Evolutionary conservation across 2,888 invertebrate species (phyloP), one percentile per base, ranked within the genome.

Genomic region (Cyclophora punctaria): DNA sequence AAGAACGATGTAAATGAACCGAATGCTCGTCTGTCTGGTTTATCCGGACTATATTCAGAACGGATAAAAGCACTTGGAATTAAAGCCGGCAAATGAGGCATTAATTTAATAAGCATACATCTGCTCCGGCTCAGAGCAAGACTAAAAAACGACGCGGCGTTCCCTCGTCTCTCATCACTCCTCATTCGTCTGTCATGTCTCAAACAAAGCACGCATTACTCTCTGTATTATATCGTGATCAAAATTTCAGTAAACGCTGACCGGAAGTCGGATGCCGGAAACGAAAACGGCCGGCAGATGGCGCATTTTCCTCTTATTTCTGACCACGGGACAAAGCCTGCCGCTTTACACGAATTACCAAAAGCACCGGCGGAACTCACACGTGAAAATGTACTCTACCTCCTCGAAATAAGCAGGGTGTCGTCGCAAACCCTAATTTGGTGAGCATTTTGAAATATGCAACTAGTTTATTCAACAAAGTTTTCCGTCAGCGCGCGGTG

Each of bases 291-390:
- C 71, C 77, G 69, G 67, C 85, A 85, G 83, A 83, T 85, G 85
- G 77, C 81, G 75, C 71, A 63, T 69, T 69, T 73, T 84, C 79
- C 83, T 85, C 83, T 85, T 83, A 83, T 84, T 84, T 78, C 79
- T 80, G 80, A 83, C 81, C 83, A 69, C 76, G 69, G 69, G 70
- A 80, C 80, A 83, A 79, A 82, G 81, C 80, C 79, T 69, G 72
- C 63, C 73, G 71, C 71, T 75, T 75, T 73, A 69, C 66, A 67
- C 62, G 63, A 62, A 61, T 53, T 52, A 63, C 73, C 64, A 66
- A 45, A 44, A 48, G 5, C 6, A 34, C 35, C 20, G 4, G 4
- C n/a, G n/a, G 0, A 1, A 3, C 37, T 3, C 40, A 35, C 49
- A 52, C 5, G 7, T 51, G 0, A 74, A 62, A 64, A 48, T 48